These are phyloP conservation scores for Bradypodion ventrale DNA, from an alignment of 2,797 vertebrate genomes.

Conservation along the genomic window DNA sequence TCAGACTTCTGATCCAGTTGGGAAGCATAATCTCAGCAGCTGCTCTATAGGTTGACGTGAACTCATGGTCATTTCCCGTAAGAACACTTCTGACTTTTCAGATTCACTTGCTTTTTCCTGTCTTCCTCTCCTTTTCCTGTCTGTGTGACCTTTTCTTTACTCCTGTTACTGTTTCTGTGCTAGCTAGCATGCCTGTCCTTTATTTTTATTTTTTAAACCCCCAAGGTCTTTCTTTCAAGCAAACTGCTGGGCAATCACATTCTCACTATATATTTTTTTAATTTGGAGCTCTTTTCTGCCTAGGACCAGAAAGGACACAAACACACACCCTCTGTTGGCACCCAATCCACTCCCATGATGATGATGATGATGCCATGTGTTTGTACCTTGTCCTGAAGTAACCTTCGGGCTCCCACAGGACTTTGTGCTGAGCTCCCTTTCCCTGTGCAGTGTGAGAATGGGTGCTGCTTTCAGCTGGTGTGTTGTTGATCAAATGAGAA, in stretches of 20 bases:
- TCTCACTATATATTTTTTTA: slow-evolving; percentile 46
- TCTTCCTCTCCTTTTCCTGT: accelerated
- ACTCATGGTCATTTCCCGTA: neutral
- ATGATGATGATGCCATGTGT: slow-evolving; percentile 61
- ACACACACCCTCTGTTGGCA: slow-evolving; percentile 47
- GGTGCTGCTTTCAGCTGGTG: slow-evolving; percentile 10
- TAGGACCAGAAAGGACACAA: slow-evolving; percentile 35
- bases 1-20: neutral
- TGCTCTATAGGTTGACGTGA: slow-evolving; percentile 10
- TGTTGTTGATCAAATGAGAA: neutral
- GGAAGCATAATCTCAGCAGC: slow-evolving; percentile 27
- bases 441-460: neutral
- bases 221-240: slow-evolving; percentile 23
- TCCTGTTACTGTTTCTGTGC: slow-evolving; percentile 13
- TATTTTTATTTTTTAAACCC: slow-evolving; percentile 40
- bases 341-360: slow-evolving; percentile 53
- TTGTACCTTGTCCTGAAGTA: slow-evolving; percentile 62
- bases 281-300: slow-evolving; percentile 51
- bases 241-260: slow-evolving; percentile 12
- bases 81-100: neutral
- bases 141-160: neutral
- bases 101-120: accelerated
- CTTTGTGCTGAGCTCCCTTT: slow-evolving; percentile 8
- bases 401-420: slow-evolving; percentile 15
- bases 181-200: slow-evolving; percentile 45